phyloP scores from a whole-genome alignment of 2,113 vertebrate species.

The Dicaeum eximium region DNA sequence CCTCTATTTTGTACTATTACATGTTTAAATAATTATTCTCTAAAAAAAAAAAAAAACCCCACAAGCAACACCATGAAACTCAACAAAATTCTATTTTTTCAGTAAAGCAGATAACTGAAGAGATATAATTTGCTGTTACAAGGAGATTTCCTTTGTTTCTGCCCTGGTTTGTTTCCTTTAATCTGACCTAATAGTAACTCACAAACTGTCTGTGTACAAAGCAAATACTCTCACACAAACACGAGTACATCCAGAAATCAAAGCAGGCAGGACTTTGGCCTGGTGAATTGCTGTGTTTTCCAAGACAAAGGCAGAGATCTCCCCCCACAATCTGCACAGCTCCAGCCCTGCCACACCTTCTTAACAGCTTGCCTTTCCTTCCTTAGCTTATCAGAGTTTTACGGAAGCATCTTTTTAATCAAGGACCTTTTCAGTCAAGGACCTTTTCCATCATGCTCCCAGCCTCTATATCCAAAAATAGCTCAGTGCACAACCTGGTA shows the following conservation, averaged over 20 bases:
- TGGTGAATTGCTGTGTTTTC: neutral
- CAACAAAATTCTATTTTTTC: neutral
- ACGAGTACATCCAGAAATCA: neutral
- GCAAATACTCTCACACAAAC: neutral
- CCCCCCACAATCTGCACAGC: neutral
- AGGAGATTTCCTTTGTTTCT: neutral
- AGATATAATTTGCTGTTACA: neutral
- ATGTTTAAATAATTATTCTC: neutral
- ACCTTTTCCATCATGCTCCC: neutral
- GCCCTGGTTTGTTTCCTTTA: neutral
- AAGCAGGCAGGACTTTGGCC: neutral
- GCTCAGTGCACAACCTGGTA: neutral
- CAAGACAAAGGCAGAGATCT: neutral
- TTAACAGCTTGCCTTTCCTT: neutral
- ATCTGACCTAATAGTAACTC: neutral
- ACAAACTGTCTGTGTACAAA: neutral
- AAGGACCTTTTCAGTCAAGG: neutral
- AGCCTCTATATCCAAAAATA: neutral
- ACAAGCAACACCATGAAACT: fast-evolving
- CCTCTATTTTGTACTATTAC: neutral
- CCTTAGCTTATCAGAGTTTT: neutral
- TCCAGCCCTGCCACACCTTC: neutral
- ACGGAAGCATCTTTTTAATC: neutral
- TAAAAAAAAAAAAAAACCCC: neutral
- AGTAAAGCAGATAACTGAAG: neutral